phyloP scores from a whole-genome alignment of 2,888 invertebrate species.

The Sicus ferrugineus region DNA sequence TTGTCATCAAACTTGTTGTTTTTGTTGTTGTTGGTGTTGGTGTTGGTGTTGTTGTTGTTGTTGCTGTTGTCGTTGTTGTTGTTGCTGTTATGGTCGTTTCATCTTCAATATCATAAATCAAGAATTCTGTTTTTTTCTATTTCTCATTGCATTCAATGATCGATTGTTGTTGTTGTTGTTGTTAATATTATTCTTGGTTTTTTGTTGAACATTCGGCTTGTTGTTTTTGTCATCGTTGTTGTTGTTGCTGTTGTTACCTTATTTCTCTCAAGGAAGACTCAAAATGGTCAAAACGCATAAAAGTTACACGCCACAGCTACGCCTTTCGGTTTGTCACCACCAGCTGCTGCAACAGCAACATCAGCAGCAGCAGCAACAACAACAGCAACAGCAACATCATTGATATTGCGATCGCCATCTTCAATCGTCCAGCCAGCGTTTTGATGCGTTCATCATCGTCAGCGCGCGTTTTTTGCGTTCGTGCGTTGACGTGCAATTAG shows the following conservation, averaged over 20 bases:
- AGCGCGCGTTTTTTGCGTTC: not conserved
- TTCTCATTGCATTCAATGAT: too few species aligned
- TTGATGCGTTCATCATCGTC: conserved; percentile 13
- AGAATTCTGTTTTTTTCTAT: too few species aligned
- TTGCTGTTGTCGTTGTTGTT: too few species aligned
- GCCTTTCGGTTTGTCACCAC: not conserved
- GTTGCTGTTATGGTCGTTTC: too few species aligned
- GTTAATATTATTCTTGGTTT: not conserved
- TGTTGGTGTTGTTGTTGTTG: too few species aligned
- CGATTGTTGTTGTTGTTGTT: too few species aligned
- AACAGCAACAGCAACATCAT: not conserved
- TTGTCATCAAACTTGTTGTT: too few species aligned
- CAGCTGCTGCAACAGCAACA: not conserved
- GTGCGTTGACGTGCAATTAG: conserved; percentile 29
- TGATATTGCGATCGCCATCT: not conserved
- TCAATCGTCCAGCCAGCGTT: too few species aligned
- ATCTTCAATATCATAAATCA: too few species aligned
- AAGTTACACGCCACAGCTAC: conserved; percentile 25
- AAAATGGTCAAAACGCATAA: conserved; percentile 24
- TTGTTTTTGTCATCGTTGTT: too few species aligned
- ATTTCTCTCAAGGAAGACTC: not conserved
- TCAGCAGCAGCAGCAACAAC: not conserved
- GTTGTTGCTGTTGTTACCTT: conserved; percentile 4
- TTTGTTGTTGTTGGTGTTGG: too few species aligned
- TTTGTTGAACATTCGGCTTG: not conserved